These are phyloP conservation scores for Brachionus angularis DNA, from an alignment of 1,140 invertebrate species.

Conservation along the genomic window DNA sequence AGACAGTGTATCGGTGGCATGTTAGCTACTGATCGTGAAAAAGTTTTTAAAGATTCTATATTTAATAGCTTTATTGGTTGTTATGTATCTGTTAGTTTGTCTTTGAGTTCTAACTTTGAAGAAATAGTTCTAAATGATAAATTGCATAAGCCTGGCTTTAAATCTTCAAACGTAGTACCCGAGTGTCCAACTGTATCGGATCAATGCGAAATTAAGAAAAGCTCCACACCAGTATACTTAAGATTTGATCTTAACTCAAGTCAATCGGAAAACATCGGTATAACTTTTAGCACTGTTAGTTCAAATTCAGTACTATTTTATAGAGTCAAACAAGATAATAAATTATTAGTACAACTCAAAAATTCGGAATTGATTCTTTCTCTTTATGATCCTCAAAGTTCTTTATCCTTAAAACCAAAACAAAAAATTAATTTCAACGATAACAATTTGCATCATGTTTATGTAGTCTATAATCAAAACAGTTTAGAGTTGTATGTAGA, in stretches of 20 bases:
- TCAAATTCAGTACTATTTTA: constrained; percentile 19
- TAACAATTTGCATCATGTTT: constrained; percentile 32
- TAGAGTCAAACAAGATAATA: constrained; percentile 5
- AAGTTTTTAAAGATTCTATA: constrained; percentile 33
- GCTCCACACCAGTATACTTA: not conserved
- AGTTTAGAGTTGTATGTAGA: constrained; percentile 6
- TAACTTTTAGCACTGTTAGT: constrained; percentile 20
- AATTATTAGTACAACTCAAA: not conserved
- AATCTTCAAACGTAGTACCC: constrained; percentile 22
- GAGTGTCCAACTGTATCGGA: constrained; percentile 21
- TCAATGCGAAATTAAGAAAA: constrained; percentile 34
- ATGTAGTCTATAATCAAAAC: not conserved
- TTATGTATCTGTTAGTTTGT: not conserved
- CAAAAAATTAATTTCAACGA: constrained; percentile 36
- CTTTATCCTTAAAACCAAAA: not conserved
- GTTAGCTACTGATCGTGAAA: constrained; percentile 26
- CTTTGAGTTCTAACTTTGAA: constrained; percentile 1
- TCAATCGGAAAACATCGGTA: constrained; percentile 1
- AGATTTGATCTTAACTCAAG: constrained; percentile 4
- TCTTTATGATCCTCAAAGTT: not conserved
- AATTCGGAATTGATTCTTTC: not conserved
- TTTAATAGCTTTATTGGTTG: constrained; percentile 31
- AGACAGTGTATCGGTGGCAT: constrained; percentile 40
- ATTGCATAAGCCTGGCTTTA: constrained; percentile 19
- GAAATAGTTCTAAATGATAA: constrained; percentile 24